Percentiles rank a stretch among this genome's conserved stretches.
phyloP scores from a whole-genome alignment of 2,113 vertebrate species.

The Salvelinus namaycush region DNA sequence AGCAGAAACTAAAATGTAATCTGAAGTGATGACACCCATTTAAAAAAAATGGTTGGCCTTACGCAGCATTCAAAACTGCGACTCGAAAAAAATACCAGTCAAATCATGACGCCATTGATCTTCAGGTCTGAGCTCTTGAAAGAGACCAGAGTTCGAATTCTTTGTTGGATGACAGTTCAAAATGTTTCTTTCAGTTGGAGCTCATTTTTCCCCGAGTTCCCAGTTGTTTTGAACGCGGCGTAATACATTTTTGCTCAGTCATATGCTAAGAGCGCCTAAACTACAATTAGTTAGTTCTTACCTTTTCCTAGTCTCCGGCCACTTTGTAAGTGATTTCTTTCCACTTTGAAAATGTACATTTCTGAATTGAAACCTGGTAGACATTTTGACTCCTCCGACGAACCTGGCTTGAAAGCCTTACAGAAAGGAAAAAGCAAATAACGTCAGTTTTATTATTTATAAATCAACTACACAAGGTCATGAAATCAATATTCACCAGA shows the following conservation, averaged over 20 bases:
- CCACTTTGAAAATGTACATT: slow-evolving; percentile 51
- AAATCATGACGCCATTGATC: no score
- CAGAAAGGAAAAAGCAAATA: neutral
- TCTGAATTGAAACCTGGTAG: slow-evolving; percentile 59
- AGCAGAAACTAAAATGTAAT: neutral
- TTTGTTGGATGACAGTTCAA: no score
- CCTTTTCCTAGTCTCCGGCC: slow-evolving; percentile 64
- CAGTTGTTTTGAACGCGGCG: neutral
- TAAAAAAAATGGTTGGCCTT: neutral
- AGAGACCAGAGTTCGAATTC: neutral
- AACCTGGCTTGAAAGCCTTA: slow-evolving; percentile 35
- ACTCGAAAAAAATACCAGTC: no score
- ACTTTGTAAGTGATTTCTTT: slow-evolving; percentile 21
- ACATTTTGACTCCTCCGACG: slow-evolving; percentile 50
- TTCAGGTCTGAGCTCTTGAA: neutral
- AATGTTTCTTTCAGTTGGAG: no score
- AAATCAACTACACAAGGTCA: no score
- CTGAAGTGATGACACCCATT: neutral
- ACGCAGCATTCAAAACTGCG: no score
- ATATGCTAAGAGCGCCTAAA: neutral
- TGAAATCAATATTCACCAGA: no score
- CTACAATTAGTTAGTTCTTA: slow-evolving; percentile 26
- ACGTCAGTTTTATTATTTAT: neutral
- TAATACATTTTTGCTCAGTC: no score
- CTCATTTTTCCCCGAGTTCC: no score